phyloP scores from a whole-genome alignment of 2,888 invertebrate species.

The Coelogynopora nodosa region DNA sequence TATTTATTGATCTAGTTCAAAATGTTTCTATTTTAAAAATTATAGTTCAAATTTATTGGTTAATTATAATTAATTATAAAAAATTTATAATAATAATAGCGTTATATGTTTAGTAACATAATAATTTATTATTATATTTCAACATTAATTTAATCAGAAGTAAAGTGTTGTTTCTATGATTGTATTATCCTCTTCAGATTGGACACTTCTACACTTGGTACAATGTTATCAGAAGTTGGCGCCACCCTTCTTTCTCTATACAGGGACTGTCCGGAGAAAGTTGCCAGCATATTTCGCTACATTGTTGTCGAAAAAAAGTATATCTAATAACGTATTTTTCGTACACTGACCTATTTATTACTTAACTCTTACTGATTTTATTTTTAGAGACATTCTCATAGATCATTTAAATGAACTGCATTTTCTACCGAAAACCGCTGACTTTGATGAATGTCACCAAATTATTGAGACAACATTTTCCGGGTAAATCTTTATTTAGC shows the following conservation, averaged over 20 bases:
- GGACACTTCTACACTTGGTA: background rate
- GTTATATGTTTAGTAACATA: too few relatives aligned
- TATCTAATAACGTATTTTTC: too few relatives aligned
- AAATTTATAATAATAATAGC: too few relatives aligned
- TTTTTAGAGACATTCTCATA: slow-evolving; percentile 4
- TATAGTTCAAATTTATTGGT: too few relatives aligned
- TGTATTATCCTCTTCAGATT: background rate
- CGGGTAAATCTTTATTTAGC: too few relatives aligned
- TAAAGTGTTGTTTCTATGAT: too few relatives aligned
- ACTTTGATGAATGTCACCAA: slow-evolving; percentile 26
- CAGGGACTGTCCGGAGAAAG: background rate
- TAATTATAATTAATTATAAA: too few relatives aligned
- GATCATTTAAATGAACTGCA: slow-evolving; percentile 24
- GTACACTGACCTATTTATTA: background rate
- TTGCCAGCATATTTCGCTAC: background rate
- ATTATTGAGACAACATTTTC: background rate
- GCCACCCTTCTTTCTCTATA: background rate
- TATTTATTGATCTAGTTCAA: too few relatives aligned
- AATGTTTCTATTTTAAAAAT: too few relatives aligned
- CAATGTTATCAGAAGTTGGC: slow-evolving; percentile 1
- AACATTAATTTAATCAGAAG: too few relatives aligned
- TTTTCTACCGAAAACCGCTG: background rate
- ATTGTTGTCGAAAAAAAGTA: slow-evolving; percentile 1
- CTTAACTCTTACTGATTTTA: background rate
- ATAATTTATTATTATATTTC: too few relatives aligned